Evolutionary conservation across 2,888 invertebrate genomes (phyloP), one percentile per base, ranked within the genome.

Genomic region (Noctua fimbriata): DNA sequence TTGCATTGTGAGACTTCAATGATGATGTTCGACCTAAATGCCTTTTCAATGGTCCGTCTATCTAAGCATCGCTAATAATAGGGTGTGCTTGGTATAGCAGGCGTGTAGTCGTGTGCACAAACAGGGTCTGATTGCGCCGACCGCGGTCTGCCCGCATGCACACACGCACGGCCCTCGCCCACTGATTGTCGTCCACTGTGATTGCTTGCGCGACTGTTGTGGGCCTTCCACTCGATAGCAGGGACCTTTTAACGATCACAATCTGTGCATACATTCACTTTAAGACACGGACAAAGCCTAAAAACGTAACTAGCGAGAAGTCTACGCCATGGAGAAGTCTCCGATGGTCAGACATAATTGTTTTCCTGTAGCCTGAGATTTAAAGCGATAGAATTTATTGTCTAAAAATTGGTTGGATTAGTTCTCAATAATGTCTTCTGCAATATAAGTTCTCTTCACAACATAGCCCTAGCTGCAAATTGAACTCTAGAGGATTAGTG

Each of bases 121-220:
- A 79, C 78, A 63, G 12, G 21, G 65, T n/a, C 49, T 87, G 88
- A 87, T 88, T 87, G 87, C 73, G 44, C 21, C 47, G 66, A 83
- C 87, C 87, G 65, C 88, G 71, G 44, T 60, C 32, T 24, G 52
- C 10, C 4, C 41, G 21, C 67, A 10, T 58, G 24, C 73, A 47
- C 58, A 21, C 75, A 18, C 16, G 36, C n/a, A 5, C 65, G 9
- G 14, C 55, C 18, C 24, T 24, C 28, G 24, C 14, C 41, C 72
- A 14, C 21, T 67, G 47, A 80, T 49, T 75, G 77, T 67, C 69
- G 32, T 28, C 49, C 12, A 9, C 36, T 60, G 63, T 47, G 82
- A 74, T 69, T 65, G 69, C 82, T 72, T 24, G 10, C 21, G 4
- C 16, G 52, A 60, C 52, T 52, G 21, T 24, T 41, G 73, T 32